Evolutionary conservation across 1,140 invertebrate species (phyloP), one percentile per base, ranked within the genome.

Genomic region (Pseudomyrmex sp.): DNA sequence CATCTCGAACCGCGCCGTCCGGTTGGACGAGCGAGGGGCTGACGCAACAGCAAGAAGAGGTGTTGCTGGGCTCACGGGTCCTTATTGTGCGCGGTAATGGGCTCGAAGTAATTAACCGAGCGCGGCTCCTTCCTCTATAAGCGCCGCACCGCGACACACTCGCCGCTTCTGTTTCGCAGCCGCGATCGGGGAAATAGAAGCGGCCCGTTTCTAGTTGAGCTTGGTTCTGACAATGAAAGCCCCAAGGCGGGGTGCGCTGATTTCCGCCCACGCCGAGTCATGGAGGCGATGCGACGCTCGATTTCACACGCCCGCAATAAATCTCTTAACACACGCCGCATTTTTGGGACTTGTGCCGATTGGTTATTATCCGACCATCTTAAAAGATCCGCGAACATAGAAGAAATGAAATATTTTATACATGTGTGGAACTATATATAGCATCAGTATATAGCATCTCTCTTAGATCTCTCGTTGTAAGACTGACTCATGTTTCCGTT

Each of bases 41-140:
- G 62, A 69, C 12, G 76, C 79, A 83, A 79, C 46, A 61, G 61
- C 73, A 69, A 77, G 65, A 56, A 88, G 83, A 91, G 86, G 86
- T 88, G 86, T 88, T 86, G 89, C 85, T 23, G 82, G 83, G 56
- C 46, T 83, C 84, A 50, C 20, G 13, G 61, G 61, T 75, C 54
- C 50, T 84, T 69, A 87, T 89, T 89, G 83, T 89, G 72, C 58
- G 48, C 75, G 68, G 84, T 91, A 92, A 92, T 92, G 89, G 90
- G 85, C 83, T 80, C 83, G 69, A 68, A 80, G 83, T 92, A 92
- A 92, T 92, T 92, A 91, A 91, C 84, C 80, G 61, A 63, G 44
- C 61, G 61, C 66, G 58, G 70, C 68, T 61, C 54, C 54, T 84
- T 80, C 63, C 18, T 13, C 62, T 56, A 26, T 3, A 68, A 82